Base-by-base conservation (phyloP, 2,888 invertebrate genomes). In the Oasisia sp. region DNA sequence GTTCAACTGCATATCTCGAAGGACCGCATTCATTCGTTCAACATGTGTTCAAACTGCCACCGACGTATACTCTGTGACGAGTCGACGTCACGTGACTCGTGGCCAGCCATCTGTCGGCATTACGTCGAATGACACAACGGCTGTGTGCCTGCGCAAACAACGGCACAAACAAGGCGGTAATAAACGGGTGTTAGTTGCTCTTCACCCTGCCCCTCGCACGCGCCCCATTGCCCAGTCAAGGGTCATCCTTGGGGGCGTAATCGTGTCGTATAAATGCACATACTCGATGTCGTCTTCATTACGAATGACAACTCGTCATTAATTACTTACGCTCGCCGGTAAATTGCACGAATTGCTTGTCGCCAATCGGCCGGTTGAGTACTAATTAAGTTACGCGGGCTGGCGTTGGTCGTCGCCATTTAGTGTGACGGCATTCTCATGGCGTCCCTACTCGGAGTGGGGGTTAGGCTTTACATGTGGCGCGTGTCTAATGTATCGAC, bases 211-310 rank as follows among this genome's bases (percentile, higher is more conserved):
- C 74, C 74, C 74, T 74, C 74, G 27, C 74, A 74, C 74, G 74
- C 74, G 74, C 74, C 74, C 74, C 74, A 74, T 19, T n/a, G 74
- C 74, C 74, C 74, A 74, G 74, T 74, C 74, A 74, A 74, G 74
- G 74, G 74, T n/a, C 74, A n/a, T 74, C 74, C 7, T 27, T 5
- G 3, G 27, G 74, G 74, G 74, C 27, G 74, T 74, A 74, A 74
- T 74, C 74, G 74, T n/a, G 74, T 74, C 74, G 74, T 74, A 74
- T 74, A 74, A 74, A 74, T 74, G 74, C 74, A n/a, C 74, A 74
- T 74, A 74, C 74, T 74, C 74, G 74, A 74, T 74, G 74, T 27
- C 27, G 19, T 74, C 74, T 74, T 14, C 74, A 74, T 74, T 74
- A 74, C 74, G 74, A 74, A 74, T 74, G 74, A 74, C 74, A 74